Conservation (phyloP, 2,797 vertebrate genomes). For the Sternarchorhynchus goeldii region DNA sequence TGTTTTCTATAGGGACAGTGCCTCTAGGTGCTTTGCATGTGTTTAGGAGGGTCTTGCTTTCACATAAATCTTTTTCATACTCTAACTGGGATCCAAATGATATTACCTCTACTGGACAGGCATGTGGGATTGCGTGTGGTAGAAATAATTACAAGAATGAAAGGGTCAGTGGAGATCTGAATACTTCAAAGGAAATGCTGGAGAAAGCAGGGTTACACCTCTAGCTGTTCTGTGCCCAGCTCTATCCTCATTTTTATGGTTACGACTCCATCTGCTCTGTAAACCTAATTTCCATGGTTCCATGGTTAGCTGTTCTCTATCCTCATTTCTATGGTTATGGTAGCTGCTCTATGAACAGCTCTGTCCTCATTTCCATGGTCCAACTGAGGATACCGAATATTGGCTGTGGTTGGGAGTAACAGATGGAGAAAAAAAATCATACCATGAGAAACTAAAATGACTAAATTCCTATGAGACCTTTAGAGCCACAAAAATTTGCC, state of each 20-base stretch:
- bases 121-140: neutral
- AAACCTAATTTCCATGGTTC: neutral
- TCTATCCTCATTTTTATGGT: neutral
- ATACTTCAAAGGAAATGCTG: neutral
- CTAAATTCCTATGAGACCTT: neutral
- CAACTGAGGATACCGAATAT: too few relatives aligned
- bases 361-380: too few relatives aligned
- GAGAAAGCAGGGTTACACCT: neutral
- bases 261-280: too few relatives aligned
- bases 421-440: neutral
- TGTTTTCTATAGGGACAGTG: neutral
- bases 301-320: neutral
- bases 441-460: neutral
- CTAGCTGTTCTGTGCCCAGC: neutral
- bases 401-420: too few relatives aligned
- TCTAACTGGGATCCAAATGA: neutral
- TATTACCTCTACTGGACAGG: too few relatives aligned
- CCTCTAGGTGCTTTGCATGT: neutral
- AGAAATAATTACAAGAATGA: neutral
- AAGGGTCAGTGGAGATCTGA: neutral
- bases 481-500: neutral
- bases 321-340: constrained; percentile 2
- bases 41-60: neutral
- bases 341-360: too few relatives aligned
- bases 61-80: neutral